A percentile compares a stretch with the other conserved stretches of the same genome.
Conservation (phyloP, 2,797 vertebrate species). For the Premnoplex brunnescens region DNA sequence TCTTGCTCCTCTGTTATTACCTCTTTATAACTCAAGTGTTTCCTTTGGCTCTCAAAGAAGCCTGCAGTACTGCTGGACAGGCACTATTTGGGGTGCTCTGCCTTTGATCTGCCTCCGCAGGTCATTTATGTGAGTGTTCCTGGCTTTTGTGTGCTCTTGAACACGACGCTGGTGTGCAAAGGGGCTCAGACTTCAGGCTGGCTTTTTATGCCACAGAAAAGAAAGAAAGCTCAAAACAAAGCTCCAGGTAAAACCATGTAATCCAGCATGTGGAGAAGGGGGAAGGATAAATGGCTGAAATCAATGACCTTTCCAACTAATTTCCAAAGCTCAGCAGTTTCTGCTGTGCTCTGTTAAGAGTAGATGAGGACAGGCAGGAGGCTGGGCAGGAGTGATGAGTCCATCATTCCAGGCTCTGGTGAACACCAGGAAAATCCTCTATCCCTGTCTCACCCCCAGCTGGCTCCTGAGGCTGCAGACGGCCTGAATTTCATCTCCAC, state of each 20-base stretch:
- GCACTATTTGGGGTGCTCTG: not conserved
- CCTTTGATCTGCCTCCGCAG: not conserved
- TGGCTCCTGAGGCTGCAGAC: not conserved
- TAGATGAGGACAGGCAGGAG: not conserved
- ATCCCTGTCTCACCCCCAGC: not conserved
- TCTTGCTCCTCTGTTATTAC: not conserved
- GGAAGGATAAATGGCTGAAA: not conserved
- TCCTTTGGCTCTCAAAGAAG: not conserved
- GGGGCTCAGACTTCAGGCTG: not conserved
- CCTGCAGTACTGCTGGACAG: not conserved
- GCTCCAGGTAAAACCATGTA: not conserved
- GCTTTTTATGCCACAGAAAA: not conserved
- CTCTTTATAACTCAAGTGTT: not conserved
- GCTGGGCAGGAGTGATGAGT: not conserved
- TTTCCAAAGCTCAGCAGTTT: not conserved
- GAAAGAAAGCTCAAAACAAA: not conserved
- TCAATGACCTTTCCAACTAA: slow-evolving; percentile 13
- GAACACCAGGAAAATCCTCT: not conserved
- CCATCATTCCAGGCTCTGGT: not conserved
- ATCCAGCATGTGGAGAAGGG: not conserved
- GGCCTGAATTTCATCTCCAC: not conserved
- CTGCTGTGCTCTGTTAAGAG: not conserved
- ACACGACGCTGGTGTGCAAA: not conserved
- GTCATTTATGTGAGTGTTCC: not conserved
- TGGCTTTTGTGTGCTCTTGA: not conserved